A percentile compares a stretch with the other conserved stretches of the same genome.
Evolutionary conservation across 2,113 vertebrate genomes (phyloP).

Genomic region (Ptilonorhynchus violaceus): DNA sequence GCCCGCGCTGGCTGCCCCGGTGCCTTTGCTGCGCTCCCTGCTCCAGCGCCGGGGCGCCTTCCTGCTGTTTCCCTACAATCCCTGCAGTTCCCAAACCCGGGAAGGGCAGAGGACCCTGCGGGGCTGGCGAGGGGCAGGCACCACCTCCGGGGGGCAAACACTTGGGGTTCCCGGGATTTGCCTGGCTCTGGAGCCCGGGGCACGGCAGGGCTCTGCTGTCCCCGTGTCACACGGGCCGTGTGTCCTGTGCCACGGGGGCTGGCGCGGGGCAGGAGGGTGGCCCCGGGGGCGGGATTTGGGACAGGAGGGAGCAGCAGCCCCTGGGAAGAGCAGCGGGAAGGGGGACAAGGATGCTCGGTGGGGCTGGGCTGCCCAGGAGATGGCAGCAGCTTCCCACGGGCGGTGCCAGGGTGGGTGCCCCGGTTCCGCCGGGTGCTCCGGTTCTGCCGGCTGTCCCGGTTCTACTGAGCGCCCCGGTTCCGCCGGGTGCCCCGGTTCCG

Average conservation of each 20-base stretch:
- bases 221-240: fast-evolving
- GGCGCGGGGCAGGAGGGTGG: not conserved
- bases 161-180: not conserved
- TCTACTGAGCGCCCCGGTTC: too few species aligned
- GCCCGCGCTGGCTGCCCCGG: fast-evolving
- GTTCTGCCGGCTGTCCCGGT: too few species aligned
- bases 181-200: not conserved
- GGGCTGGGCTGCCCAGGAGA: not conserved
- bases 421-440: too few species aligned
- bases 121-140: too few species aligned
- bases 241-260: not conserved
- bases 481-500: too few species aligned
- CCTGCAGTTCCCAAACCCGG: not conserved
- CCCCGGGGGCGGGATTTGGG: not conserved
- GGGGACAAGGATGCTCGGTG: not conserved
- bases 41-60: not conserved
- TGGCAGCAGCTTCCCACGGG: conserved; percentile 33
- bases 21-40: not conserved
- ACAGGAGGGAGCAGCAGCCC: not conserved
- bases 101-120: not conserved
- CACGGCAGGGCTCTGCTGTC: not conserved
- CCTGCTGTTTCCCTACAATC: not conserved
- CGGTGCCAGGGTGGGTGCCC: not conserved
- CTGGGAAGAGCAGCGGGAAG: not conserved
- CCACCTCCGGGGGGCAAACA: not conserved